phyloP scores from a whole-genome alignment of 2,113 vertebrate genomes.

The Lutjanus erythropterus region DNA sequence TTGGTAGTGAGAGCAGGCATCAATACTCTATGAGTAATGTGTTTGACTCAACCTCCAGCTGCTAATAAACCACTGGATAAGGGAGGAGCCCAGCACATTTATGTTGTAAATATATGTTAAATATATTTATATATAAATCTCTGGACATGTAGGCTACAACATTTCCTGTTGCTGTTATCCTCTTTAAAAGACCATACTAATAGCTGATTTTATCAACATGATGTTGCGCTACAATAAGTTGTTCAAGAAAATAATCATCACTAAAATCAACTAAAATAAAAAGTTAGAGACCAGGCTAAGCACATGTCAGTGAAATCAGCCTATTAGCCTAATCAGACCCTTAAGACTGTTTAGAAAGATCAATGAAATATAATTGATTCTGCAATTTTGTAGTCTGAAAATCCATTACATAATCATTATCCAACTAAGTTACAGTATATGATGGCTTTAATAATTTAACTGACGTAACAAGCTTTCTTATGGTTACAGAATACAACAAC shows the following conservation, averaged over 20 bases:
- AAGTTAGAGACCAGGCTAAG: background rate
- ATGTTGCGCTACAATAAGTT: background rate
- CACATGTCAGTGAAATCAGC: conserved; percentile 9
- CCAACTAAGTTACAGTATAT: conserved; percentile 8
- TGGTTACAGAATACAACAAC: background rate
- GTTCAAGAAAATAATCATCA: background rate
- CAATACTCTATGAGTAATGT: background rate
- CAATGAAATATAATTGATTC: conserved; percentile 28
- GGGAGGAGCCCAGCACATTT: background rate
- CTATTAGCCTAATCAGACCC: conserved; percentile 10
- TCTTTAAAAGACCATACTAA: background rate
- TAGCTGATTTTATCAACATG: background rate
- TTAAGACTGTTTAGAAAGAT: conserved; percentile 8
- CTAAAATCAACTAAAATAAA: background rate
- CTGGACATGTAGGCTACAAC: background rate
- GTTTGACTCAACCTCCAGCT: background rate
- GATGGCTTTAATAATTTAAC: conserved; percentile 1
- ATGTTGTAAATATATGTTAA: background rate
- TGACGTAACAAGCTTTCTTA: background rate
- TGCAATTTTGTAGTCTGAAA: conserved; percentile 3
- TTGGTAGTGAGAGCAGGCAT: background rate
- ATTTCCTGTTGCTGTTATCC: background rate
- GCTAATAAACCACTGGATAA: background rate
- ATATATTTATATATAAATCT: background rate
- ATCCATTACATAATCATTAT: conserved; percentile 30